phyloP scores from a whole-genome alignment of 1,140 invertebrate genomes.

The Drosophila athabasca region DNA sequence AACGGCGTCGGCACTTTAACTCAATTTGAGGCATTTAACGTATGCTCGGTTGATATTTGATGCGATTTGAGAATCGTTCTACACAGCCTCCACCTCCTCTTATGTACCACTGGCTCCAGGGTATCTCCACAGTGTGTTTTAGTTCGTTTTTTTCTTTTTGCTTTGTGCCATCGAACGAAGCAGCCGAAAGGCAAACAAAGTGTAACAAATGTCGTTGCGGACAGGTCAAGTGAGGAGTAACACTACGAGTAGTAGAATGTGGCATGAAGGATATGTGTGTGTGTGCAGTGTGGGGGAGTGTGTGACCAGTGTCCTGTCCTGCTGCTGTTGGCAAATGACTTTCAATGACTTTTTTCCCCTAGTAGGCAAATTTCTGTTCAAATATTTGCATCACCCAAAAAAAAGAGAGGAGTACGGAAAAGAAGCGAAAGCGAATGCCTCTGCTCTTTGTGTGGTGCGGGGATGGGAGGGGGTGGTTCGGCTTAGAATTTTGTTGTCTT shows the following conservation, averaged over 20 bases:
- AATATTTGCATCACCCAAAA: conserved; percentile 51
- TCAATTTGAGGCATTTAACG: conserved; percentile 83
- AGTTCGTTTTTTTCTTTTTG: conserved; percentile 4
- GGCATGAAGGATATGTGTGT: too few relatives aligned
- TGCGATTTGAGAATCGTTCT: conserved; percentile 72
- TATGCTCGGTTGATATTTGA: conserved; percentile 83
- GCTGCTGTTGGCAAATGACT: conserved; percentile 68
- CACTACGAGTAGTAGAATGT: too few relatives aligned
- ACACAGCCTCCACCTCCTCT: conserved; percentile 3
- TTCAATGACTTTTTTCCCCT: conserved; percentile 59
- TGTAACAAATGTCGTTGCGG: conserved; percentile 75
- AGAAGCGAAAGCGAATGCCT: neutral
- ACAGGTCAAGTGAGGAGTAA: conserved; percentile 11
- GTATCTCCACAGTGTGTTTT: conserved; percentile 4
- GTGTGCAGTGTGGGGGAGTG: too few relatives aligned
- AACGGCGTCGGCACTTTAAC: conserved; percentile 76
- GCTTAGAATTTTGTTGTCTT: conserved; percentile 60
- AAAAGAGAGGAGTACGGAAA: neutral
- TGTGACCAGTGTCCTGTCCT: too few relatives aligned
- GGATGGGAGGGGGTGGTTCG: neutral
- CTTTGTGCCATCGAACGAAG: conserved; percentile 12
- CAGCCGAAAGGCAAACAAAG: conserved; percentile 76
- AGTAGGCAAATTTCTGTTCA: conserved; percentile 53
- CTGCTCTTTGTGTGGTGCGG: conserved; percentile 1
- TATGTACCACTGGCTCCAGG: neutral